phyloP scores from a whole-genome alignment of 2,113 vertebrate genomes.

The Rhea pennata region DNA sequence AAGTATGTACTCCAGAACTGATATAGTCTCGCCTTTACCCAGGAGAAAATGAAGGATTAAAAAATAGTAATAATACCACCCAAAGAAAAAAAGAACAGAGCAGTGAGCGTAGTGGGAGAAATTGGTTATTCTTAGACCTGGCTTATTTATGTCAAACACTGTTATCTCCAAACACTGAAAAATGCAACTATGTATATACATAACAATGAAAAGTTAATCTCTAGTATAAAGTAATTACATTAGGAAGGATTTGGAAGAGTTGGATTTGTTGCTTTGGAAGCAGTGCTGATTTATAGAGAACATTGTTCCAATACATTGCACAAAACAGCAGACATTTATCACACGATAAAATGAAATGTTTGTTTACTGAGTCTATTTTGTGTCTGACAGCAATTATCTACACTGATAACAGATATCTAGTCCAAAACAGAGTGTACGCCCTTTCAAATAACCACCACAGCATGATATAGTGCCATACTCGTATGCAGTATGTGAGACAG shows the following conservation, averaged over 20 bases:
- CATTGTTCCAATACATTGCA: background rate
- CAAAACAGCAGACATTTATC: conserved; percentile 48
- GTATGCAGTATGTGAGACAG: conserved; percentile 34
- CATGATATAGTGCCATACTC: conserved; percentile 17
- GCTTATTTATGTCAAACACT: background rate
- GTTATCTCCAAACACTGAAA: background rate
- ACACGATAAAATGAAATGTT: conserved; percentile 55
- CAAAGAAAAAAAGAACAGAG: background rate
- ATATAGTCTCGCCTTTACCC: background rate
- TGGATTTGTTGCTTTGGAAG: conserved; percentile 47
- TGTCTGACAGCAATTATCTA: conserved; percentile 67
- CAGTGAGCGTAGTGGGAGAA: background rate
- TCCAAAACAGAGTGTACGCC: conserved; percentile 62
- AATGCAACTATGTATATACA: background rate
- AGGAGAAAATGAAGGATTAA: background rate
- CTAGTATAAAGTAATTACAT: conserved; percentile 10
- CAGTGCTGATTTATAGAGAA: conserved; percentile 24
- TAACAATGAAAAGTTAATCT: conserved; percentile 34
- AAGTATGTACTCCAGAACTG: background rate
- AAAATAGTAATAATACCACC: too few species aligned
- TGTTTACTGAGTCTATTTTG: conserved; percentile 70
- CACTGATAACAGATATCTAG: conserved; percentile 68
- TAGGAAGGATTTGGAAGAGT: conserved; percentile 25
- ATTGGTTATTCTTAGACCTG: background rate
- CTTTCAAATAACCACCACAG: conserved; percentile 66